phyloP scores from a whole-genome alignment of 2,888 invertebrate species.

The Rhingia campestris region DNA sequence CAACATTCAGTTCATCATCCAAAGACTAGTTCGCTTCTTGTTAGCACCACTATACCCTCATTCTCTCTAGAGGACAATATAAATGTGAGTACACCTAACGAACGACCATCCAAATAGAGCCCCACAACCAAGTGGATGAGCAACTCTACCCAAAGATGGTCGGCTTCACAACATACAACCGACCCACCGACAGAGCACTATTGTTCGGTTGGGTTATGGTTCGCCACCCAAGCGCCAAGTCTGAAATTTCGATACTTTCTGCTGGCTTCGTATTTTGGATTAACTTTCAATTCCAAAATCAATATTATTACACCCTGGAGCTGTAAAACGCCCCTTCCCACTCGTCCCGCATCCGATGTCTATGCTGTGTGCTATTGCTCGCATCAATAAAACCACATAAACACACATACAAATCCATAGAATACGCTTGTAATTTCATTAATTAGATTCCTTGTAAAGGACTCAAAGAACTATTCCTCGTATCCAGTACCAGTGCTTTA shows the following conservation, averaged over 20 bases:
- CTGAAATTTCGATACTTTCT: conserved; percentile 28
- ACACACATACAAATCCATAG: conserved; percentile 8
- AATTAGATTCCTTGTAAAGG: conserved; percentile 66
- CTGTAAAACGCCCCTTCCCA: conserved; percentile 32
- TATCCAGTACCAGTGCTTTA: conserved; percentile 17
- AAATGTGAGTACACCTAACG: conserved; percentile 7
- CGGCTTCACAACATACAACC: background rate
- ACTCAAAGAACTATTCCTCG: conserved; percentile 56
- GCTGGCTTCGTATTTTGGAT: conserved; percentile 46
- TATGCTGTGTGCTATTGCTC: conserved; percentile 16
- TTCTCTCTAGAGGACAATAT: background rate
- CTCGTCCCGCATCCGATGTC: conserved; percentile 2
- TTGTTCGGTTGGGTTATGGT: conserved; percentile 43
- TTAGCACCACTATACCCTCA: background rate
- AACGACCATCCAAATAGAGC: background rate
- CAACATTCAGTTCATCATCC: background rate
- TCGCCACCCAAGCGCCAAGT: conserved; percentile 13
- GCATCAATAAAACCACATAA: conserved; percentile 27
- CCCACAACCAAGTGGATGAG: conserved; percentile 23
- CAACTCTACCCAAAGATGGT: conserved; percentile 6
- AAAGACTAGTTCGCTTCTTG: background rate
- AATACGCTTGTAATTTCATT: conserved; percentile 50
- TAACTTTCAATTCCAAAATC: conserved; percentile 70
- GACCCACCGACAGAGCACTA: conserved; percentile 1
- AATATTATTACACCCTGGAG: conserved; percentile 69